Base-by-base conservation (phyloP, 2,888 invertebrate species). In the Melanostoma mellinum region DNA sequence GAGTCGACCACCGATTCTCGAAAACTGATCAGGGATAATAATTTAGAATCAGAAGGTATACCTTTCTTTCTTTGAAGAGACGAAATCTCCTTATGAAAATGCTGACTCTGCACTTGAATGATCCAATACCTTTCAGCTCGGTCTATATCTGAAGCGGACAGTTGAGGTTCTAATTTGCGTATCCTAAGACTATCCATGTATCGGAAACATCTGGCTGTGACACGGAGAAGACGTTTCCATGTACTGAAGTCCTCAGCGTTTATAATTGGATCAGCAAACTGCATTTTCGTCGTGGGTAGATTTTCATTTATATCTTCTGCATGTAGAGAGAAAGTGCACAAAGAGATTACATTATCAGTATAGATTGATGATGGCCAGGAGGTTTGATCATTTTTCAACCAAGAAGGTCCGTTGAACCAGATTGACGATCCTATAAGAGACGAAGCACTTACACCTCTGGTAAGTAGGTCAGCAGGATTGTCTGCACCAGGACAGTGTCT, bases 401-500 rank as follows among this genome's bases (percentile, higher is more conserved):
- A 73, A 38, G 36, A 20, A 42, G 55, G 72, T 5, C 61, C 72
- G 10, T 61, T 72, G 20, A 63, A 48, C 72, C 61, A 72, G 9
- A 36, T n/a, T 6, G 44, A 53, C 33, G 53, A 42, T 3, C 42
- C 46, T 20, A 63, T 46, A 8, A 55, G 72, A n/a, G 20, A 32
- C 20, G 72, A 33, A 30, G 73, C 55, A 63, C 55, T 73, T 10
- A 73, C 10, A 33, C 73, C 72, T 40, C 63, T 73, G 3, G 73
- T 73, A 3, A 73, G 20, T 6, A 74, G 33, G 33, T 74, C 74
- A 5, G 46, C 73, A 9, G 73, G 63, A 55, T 63, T 63, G 44
- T 63, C 55, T 20, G 32, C 32, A 33, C 56, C 65, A 30, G 58
- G 65, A 6, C 58, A 48, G 9, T 63, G 63, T 33, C 48, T 46